Base-by-base conservation (phyloP, 2,113 vertebrate genomes). In the Rousettus leschenaultii region DNA sequence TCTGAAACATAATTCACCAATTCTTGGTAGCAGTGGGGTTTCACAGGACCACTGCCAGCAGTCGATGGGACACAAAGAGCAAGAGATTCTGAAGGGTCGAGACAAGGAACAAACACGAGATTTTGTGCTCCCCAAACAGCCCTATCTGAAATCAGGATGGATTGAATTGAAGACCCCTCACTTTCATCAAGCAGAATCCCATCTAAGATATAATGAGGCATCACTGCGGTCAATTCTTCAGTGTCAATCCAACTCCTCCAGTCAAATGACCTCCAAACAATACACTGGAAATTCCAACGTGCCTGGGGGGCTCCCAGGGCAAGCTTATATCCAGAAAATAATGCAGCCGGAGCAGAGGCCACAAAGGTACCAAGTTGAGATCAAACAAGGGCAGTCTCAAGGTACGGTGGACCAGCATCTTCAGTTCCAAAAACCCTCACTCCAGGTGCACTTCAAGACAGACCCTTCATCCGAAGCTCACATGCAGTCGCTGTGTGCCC, bases 151-250 rank as follows among this genome's bases (percentile, higher is more conserved):
- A 91, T 97, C 98, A 66, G 98, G 98, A 63, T 99, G 99, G 99
- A 99, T 98, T 94, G 99, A 99, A 94, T 90, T 98, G 83, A 98
- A 98, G 97, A 98, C 98, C 88, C 97, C 98, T 68, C 98, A 97
- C 88, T 98, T 98, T 94, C 97, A 35, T 82, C 91, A 95, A 59
- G 96, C 87, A 95, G 98, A 97, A 40, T 93, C 94, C 94, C 96
- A 97, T 61, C 98, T 98, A 10, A 99, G 98, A 94, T 98, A 98
- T 97, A 96, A 96, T 0, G 98, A 98, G 91, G 93, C 91, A 3
- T 92, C 98, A 10, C n/a, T 98, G 80, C 96, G 86, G 40, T 98
- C 98, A 55, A 43, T 98, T 84, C 97, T 99, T 97, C 98, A 98
- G 96, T 98, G 94, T 97, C 99, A 98, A 85, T 73, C 98, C 96